These are phyloP conservation scores for Helobdella robusta DNA, from an alignment of 2,888 invertebrate genomes.

Conservation along the genomic window DNA sequence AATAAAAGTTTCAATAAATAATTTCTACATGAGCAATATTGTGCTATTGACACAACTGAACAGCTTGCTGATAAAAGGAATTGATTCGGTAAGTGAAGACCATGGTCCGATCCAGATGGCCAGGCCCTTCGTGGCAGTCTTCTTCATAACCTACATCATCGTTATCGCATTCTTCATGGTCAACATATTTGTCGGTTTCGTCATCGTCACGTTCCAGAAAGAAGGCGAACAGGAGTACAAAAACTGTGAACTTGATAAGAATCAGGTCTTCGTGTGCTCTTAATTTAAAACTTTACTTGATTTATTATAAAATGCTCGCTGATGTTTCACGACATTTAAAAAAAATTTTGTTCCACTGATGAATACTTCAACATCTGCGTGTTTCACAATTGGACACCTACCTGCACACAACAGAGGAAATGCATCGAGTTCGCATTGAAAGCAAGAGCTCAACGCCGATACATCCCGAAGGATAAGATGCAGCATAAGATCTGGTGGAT, in stretches of 20 bases:
- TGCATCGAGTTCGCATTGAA: conserved; percentile 77
- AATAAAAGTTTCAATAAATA: no score
- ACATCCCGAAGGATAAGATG: conserved; percentile 94
- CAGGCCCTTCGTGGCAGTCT: conserved; percentile 92
- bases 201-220: conserved; percentile 98
- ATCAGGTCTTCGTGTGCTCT: conserved; percentile 65
- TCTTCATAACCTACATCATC: conserved; percentile 93
- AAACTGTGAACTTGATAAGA: conserved; percentile 96
- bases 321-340: no score
- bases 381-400: no score
- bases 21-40: no score
- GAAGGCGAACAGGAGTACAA: conserved; percentile 99
- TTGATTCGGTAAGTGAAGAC: conserved; percentile 91
- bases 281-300: not conserved
- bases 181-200: conserved; percentile 99
- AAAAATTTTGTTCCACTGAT: no score
- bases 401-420: conserved; percentile 44
- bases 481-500: conserved; percentile 96
- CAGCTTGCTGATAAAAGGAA: conserved; percentile 88
- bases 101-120: conserved; percentile 93
- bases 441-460: conserved; percentile 62
- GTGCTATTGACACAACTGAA: no score
- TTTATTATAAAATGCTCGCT: no score
- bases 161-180: conserved; percentile 99
- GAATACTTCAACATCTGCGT: no score